Conservation (phyloP, 2,888 invertebrate genomes). For the Mycalesis mineus region DNA sequence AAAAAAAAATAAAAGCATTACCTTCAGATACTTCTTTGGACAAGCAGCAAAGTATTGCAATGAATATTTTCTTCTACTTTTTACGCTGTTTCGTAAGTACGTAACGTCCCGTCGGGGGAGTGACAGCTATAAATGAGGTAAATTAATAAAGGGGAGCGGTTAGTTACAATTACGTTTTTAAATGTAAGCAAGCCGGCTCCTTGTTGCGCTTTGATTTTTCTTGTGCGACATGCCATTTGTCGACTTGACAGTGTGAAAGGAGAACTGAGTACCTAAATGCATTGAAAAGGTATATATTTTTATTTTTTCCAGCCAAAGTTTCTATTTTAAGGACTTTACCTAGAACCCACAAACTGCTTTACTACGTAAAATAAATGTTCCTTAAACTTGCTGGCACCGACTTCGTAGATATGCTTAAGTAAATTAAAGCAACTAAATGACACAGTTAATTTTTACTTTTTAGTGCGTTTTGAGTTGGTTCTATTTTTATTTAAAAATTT, state of each 20-base stretch:
- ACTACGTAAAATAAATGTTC: too few species aligned
- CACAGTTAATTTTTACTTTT: too few species aligned
- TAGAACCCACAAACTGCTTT: too few species aligned
- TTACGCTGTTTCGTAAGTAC: conserved; percentile 53
- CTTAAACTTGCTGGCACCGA: too few species aligned
- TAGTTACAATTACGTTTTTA: conserved; percentile 78
- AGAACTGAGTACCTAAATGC: conserved; percentile 36
- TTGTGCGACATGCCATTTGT: conserved; percentile 74
- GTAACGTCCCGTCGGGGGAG: conserved; percentile 55
- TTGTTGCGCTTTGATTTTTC: conserved; percentile 73
- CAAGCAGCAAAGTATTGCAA: conserved; percentile 34
- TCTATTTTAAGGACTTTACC: too few species aligned
- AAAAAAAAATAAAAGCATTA: too few species aligned
- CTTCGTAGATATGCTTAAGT: too few species aligned
- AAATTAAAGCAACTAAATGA: too few species aligned
- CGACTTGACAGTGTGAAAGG: conserved; percentile 32
- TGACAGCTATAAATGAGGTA: conserved; percentile 67
- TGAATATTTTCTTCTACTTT: conserved; percentile 65
- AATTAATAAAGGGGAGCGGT: conserved; percentile 76
- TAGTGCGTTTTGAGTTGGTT: too few species aligned
- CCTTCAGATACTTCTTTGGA: not conserved
- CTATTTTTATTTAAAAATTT: too few species aligned
- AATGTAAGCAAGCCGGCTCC: conserved; percentile 72
- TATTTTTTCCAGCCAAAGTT: too few species aligned
- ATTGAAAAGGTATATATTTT: too few species aligned